phyloP scores from a whole-genome alignment of 2,113 vertebrate species.

The Argyrosomus japonicus region DNA sequence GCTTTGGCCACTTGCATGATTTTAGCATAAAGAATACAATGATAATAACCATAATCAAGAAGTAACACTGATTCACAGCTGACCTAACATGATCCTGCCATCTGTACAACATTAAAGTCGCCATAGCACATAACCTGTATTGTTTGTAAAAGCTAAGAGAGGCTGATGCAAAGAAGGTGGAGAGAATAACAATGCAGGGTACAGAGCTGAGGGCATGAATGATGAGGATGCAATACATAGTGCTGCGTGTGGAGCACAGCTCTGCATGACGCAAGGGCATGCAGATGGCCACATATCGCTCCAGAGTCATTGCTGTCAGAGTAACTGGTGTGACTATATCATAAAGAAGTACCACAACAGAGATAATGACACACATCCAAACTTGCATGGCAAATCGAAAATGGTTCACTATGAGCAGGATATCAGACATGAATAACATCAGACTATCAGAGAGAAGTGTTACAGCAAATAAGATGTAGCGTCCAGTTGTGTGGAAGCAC shows the following conservation, averaged over 20 bases:
- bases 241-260: slow-evolving; percentile 50
- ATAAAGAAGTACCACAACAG: background rate
- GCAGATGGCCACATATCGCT: slow-evolving; percentile 74
- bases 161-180: background rate
- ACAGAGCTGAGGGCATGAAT: slow-evolving; percentile 51
- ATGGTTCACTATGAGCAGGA: too few relatives aligned
- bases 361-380: too few relatives aligned
- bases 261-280: slow-evolving; percentile 64
- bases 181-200: slow-evolving; percentile 12
- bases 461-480: too few relatives aligned
- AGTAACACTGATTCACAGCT: slow-evolving; percentile 53
- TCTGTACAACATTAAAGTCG: slow-evolving; percentile 11
- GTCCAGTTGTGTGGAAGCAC: too few relatives aligned
- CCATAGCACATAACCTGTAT: background rate
- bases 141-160: slow-evolving; percentile 17
- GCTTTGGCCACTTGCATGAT: slow-evolving; percentile 62
- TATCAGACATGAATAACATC: too few relatives aligned
- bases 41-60: slow-evolving; percentile 65
- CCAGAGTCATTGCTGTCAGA: slow-evolving; percentile 73
- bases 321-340: slow-evolving; percentile 46
- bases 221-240: slow-evolving; percentile 37
- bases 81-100: slow-evolving; percentile 65
- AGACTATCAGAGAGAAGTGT: too few relatives aligned
- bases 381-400: too few relatives aligned
- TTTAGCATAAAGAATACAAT: slow-evolving; percentile 57